Conservation (phyloP, 2,888 invertebrate species). For the Aleiodes leptofemur region DNA sequence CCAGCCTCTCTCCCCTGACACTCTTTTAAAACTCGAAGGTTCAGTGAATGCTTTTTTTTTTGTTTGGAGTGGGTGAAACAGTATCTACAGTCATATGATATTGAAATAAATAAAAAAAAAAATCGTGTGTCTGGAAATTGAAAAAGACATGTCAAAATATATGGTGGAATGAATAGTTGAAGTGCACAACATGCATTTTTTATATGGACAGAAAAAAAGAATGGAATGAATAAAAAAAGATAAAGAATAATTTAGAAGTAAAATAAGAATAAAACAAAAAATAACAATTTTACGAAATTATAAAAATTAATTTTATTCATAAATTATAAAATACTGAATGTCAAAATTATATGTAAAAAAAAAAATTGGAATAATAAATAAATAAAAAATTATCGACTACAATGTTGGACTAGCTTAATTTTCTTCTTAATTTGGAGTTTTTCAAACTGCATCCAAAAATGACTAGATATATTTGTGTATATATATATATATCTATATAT, state of each 20-base stretch:
- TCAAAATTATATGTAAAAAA: slow-evolving; percentile 41
- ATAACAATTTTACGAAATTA: slow-evolving; percentile 38
- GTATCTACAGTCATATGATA: neutral
- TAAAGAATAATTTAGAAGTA: slow-evolving; percentile 36
- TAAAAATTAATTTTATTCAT: slow-evolving; percentile 43
- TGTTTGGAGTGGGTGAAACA: slow-evolving; percentile 39
- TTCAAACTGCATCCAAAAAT: slow-evolving; percentile 13
- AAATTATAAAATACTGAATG: slow-evolving; percentile 35
- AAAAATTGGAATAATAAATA: slow-evolving; percentile 38
- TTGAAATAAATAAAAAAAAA: slow-evolving; percentile 25
- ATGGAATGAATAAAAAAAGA: slow-evolving; percentile 38
- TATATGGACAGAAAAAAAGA: slow-evolving; percentile 19
- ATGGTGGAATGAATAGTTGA: slow-evolving; percentile 30
- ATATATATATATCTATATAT: too few relatives aligned
- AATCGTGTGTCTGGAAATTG: neutral
- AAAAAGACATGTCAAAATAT: slow-evolving; percentile 22
- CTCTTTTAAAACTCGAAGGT: slow-evolving; percentile 58
- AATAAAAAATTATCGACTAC: slow-evolving; percentile 56
- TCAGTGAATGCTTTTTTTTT: slow-evolving; percentile 14
- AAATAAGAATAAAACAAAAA: slow-evolving; percentile 44
- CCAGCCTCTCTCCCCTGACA: slow-evolving; percentile 52
- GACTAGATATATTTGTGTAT: slow-evolving; percentile 12
- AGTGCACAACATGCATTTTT: slow-evolving; percentile 2
- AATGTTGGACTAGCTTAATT: slow-evolving; percentile 68
- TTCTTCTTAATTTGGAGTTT: slow-evolving; percentile 24